Base-by-base conservation (phyloP, 2,797 vertebrate species). In the Neomorphus geoffroyi region DNA sequence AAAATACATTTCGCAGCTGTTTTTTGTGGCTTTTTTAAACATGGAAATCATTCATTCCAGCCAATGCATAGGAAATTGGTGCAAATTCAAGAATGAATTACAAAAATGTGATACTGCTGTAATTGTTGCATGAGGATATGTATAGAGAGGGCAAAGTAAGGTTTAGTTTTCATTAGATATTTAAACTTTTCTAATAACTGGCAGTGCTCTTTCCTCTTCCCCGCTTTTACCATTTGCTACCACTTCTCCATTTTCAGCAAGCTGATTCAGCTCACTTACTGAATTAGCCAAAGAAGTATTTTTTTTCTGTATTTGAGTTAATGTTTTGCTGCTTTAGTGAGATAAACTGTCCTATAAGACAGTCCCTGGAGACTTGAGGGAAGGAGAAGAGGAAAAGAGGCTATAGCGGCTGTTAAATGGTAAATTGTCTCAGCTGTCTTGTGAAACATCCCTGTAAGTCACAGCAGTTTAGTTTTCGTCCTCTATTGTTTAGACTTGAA, bases 201-300 rank as follows among this genome's bases (percentile, higher is more conserved):
- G 90, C 75, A 83, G 41, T 83, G 41, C 61, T 96, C 65, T 93
- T 96, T 94, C 80, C 69, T 83, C 50, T 94, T 83, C 72, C 41
- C 27, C 65, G 88, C 43, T 92, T 53, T 73, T 65, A 46, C 81
- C 82, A 71, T 93, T 61, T 83, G 91, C 69, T 90, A 61, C 82
- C 90, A 92, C 30, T 58, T 78, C 69, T 90, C 75, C 72, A 64
- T 90, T 91, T 71, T 90, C 77, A 67, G 58, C 37, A 41, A 81
- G 57, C 72, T 92, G 85, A 91, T 80, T 91, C 75, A 92, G 50
- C 65, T 61, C 50, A 64, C 69, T 83, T 57, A 86, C 41, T 58
- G 54, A 93, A 95, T 75, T 71, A 65, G 69, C 61, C 61, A 90
- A 19, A 43, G 23, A 92, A 90, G 18, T 32, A 8, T 10, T 19